Evolutionary conservation across 2,888 invertebrate species (phyloP), one percentile per base, ranked within the genome.

Genomic region (Papilio protenor): DNA sequence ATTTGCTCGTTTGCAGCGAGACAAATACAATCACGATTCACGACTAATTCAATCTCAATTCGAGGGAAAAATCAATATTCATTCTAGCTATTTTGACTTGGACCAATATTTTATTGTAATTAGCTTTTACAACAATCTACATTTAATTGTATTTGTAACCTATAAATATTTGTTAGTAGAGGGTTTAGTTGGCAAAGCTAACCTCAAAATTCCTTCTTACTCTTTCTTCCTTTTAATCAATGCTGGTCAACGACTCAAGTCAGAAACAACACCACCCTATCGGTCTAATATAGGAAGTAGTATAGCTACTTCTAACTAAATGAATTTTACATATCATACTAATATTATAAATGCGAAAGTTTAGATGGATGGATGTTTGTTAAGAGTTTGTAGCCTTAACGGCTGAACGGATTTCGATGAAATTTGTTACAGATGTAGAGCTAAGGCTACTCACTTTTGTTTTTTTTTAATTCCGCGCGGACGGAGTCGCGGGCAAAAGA

Each of bases 41-140:
- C 40, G 27, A 64, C 64, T 64, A 64, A 64, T 64, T 18, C 64
- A 64, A 64, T 64, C 64, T 18, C 33, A 61, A 16, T 64, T 33
- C 33, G 2, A 40, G 16, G 11, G 5, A 61, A 61, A 61, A 40
- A 40, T 64, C 64, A 64, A 64, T 64, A 40, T 27, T 27, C n/a
- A 64, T 0, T 40, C 2, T 33, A 18, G n/a, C 64, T 33, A 64
- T 64, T 8, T 0, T 27, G 33, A 61, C 2, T 64, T 10, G 18
- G 3, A 40, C 8, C 8, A 33, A 40, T n/a, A 40, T 10, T 40
- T 16, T 61, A 61, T 27, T 33, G 0, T 27, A 23, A 59, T 55
- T 55, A 55, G 55, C n/a, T 55, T 55, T 55, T 8, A n/a, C 10
- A 52, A 18, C 16, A 16, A 49, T 49, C 18, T 52, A 52, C 18